phyloP scores from a whole-genome alignment of 2,797 vertebrate species.

The Alauda arvensis region DNA sequence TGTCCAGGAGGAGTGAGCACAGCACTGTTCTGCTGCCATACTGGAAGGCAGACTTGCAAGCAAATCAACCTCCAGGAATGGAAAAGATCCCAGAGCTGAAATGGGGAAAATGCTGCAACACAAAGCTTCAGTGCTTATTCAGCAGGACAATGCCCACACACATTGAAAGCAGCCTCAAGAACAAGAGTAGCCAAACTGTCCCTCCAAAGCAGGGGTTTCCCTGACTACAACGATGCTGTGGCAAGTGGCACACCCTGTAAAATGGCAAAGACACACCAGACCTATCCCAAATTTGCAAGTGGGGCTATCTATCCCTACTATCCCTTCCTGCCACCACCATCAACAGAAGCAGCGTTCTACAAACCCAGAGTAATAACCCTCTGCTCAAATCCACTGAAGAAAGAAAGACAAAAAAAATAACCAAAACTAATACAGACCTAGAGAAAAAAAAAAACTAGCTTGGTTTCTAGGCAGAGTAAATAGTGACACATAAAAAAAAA shows the following conservation, averaged over 20 bases:
- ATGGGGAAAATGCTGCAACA: not conserved
- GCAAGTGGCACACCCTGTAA: not conserved
- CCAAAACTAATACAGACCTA: not conserved
- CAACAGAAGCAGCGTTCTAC: not conserved
- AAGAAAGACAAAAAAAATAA: not conserved
- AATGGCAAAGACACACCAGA: not conserved
- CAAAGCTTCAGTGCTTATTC: not conserved
- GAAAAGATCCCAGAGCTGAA: not conserved
- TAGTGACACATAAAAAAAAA: not conserved
- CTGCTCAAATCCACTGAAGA: not conserved
- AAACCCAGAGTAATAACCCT: not conserved
- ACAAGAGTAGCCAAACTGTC: not conserved
- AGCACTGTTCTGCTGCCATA: not conserved
- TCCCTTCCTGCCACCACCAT: not conserved
- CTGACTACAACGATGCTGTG: not conserved
- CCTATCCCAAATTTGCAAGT: not conserved
- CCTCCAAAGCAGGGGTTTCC: not conserved
- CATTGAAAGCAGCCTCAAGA: not conserved
- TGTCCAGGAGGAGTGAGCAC: not conserved
- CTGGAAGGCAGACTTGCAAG: not conserved
- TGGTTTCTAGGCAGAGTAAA: not conserved
- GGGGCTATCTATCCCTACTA: no score
- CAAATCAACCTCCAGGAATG: not conserved
- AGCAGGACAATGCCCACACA: not conserved
- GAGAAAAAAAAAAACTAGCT: not conserved